A percentile compares a stretch with the other conserved stretches of the same genome.
Conservation (phyloP, 1,140 invertebrate genomes). For the Drosophila triauraria region DNA sequence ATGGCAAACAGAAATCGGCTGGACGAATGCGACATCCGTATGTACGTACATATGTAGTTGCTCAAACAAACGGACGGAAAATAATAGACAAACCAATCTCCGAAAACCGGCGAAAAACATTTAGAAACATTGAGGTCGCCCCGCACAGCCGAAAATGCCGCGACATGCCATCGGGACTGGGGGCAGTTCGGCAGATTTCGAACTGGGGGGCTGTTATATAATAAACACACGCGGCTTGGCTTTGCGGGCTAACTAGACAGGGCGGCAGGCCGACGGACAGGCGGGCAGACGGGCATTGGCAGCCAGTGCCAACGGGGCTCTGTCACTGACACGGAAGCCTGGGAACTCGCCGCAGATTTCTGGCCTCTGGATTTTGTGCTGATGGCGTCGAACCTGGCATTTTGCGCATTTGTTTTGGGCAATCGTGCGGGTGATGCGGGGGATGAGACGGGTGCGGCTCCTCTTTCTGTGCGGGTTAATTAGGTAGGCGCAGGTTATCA, state of each 20-base stretch:
- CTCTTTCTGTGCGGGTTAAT: constrained; percentile 39
- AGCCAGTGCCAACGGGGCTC: constrained; percentile 8
- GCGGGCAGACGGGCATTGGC: background rate
- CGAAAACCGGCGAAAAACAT: constrained; percentile 51
- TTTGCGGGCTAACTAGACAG: constrained; percentile 39
- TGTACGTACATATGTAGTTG: constrained; percentile 16
- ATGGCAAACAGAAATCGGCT: constrained; percentile 24
- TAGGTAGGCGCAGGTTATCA: constrained; percentile 38
- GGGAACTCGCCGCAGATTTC: constrained; percentile 59
- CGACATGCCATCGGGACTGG: background rate
- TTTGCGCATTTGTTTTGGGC: constrained; percentile 62
- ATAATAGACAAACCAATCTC: constrained; percentile 33
- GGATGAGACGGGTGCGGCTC: constrained; percentile 3
- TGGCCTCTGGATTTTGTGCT: constrained; percentile 27
- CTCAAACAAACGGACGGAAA: constrained; percentile 30
- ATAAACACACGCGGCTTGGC: constrained; percentile 47
- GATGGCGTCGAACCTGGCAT: constrained; percentile 20
- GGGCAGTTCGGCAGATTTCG: background rate
- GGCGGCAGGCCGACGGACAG: background rate
- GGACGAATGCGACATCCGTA: constrained; percentile 6
- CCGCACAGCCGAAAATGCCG: constrained; percentile 31
- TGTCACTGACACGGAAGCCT: constrained; percentile 63
- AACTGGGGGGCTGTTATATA: constrained; percentile 32
- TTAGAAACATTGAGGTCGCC: constrained; percentile 60
- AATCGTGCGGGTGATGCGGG: constrained; percentile 8